A percentile compares a stretch with the other conserved stretches of the same genome.
Evolutionary conservation across 2,113 vertebrate species (phyloP).

Genomic region (Lophotis ruficrista): DNA sequence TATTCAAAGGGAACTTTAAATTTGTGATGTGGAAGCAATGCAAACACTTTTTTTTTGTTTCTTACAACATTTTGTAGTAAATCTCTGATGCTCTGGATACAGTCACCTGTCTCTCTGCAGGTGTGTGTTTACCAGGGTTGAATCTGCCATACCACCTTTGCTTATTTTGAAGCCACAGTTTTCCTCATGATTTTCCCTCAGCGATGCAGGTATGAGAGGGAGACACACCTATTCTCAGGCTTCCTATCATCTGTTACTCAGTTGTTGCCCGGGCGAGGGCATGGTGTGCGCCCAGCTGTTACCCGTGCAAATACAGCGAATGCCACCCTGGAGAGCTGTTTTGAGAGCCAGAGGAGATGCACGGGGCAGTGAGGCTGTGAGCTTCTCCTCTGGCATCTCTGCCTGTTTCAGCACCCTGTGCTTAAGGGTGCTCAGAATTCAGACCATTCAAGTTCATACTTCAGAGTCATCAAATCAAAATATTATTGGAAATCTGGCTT

Average conservation of each 20-base stretch:
- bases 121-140: background rate
- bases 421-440: background rate
- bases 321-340: rapidly evolving
- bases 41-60: background rate
- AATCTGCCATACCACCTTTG: background rate
- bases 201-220: rapidly evolving
- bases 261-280: background rate
- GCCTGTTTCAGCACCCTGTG: background rate
- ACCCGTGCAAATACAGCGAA: background rate
- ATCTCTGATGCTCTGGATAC: background rate
- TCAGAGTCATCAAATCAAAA: slow-evolving; percentile 3
- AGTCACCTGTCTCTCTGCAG: background rate
- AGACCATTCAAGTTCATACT: background rate
- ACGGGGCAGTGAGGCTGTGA: background rate
- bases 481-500: slow-evolving; percentile 8
- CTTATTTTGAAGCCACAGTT: background rate
- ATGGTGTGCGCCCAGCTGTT: background rate
- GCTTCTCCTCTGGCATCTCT: background rate
- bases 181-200: background rate
- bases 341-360: background rate
- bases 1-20: background rate
- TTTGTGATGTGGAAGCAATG: background rate
- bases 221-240: background rate
- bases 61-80: background rate
- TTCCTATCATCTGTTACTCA: background rate